Conservation (phyloP, 2,797 vertebrate species). For the Adrianichthys oophorus region DNA sequence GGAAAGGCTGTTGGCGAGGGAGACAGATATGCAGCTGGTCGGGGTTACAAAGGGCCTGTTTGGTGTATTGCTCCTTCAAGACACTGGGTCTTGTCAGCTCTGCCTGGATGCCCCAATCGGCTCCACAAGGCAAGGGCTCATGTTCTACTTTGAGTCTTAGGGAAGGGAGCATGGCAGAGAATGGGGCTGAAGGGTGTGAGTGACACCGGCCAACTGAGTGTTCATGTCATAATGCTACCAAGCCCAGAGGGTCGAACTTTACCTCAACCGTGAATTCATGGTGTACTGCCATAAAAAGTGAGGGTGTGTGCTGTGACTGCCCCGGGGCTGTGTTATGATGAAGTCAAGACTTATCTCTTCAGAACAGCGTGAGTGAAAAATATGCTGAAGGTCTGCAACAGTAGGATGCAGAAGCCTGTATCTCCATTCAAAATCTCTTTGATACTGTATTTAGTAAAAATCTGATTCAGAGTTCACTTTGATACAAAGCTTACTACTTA, state of each 20-base stretch:
- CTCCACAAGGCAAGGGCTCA: conserved; percentile 67
- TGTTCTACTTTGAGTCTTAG: conserved; percentile 66
- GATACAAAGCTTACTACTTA: background rate
- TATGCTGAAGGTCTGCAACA: conserved; percentile 28
- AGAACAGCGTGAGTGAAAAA: conserved; percentile 50
- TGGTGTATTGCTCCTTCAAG: conserved; percentile 75
- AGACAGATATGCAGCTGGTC: conserved; percentile 70
- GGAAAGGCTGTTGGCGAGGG: conserved; percentile 67
- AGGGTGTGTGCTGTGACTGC: conserved; percentile 52
- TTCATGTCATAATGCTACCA: conserved; percentile 70
- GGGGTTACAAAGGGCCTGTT: conserved; percentile 65
- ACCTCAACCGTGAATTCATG: conserved; percentile 75
- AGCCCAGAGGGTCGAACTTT: conserved; percentile 64
- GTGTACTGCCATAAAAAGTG: conserved; percentile 63
- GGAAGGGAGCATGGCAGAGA: conserved; percentile 58
- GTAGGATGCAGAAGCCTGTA: conserved; percentile 19
- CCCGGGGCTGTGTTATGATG: conserved; percentile 50
- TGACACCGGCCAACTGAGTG: conserved; percentile 74
- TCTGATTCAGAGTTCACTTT: background rate
- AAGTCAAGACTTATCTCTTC: conserved; percentile 67
- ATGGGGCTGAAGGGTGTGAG: conserved; percentile 58
- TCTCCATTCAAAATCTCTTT: conserved; percentile 37
- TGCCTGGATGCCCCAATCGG: conserved; percentile 66
- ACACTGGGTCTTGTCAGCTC: conserved; percentile 75
- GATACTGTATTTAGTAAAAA: conserved; percentile 8